Evolutionary conservation across 2,113 vertebrate genomes (phyloP).

Genomic region (Halcyon senegalensis): DNA sequence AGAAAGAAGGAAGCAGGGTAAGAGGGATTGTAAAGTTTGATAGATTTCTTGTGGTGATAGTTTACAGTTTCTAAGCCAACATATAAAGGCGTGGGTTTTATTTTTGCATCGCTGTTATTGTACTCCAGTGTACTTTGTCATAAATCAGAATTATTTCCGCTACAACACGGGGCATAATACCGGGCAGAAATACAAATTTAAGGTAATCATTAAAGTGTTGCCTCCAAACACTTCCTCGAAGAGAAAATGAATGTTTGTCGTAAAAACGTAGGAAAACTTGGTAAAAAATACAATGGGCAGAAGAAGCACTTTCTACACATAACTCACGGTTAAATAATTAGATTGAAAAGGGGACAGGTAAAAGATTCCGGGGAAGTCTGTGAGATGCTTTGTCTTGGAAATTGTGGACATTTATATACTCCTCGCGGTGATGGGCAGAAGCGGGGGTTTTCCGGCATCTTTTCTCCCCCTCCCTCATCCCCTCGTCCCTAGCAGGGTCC

Average conservation of each 20-base stretch:
- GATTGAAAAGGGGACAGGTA: constrained; percentile 35
- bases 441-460: not conserved
- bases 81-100: constrained; percentile 69
- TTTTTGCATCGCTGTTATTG: constrained; percentile 70
- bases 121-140: constrained; percentile 60
- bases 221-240: constrained; percentile 42
- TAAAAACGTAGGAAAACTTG: constrained; percentile 37
- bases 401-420: not conserved
- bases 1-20: constrained; percentile 63
- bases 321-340: constrained; percentile 53
- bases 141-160: constrained; percentile 77
- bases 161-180: constrained; percentile 52
- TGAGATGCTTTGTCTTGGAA: constrained; percentile 33
- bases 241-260: constrained; percentile 13
- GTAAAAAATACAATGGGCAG: constrained; percentile 22
- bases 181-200: constrained; percentile 67
- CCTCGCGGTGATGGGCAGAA: not conserved
- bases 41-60: constrained; percentile 70
- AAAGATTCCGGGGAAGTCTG: constrained; percentile 28
- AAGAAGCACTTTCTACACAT: constrained; percentile 29
- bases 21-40: constrained; percentile 73
- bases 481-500: not conserved
- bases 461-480: not conserved
- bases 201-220: constrained; percentile 60
- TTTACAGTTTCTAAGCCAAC: constrained; percentile 71